A percentile compares a stretch with the other conserved stretches of the same genome.
These are phyloP conservation scores for Anas platyrhynchos DNA, from an alignment of 2,113 vertebrate genomes.

Conservation along the genomic window DNA sequence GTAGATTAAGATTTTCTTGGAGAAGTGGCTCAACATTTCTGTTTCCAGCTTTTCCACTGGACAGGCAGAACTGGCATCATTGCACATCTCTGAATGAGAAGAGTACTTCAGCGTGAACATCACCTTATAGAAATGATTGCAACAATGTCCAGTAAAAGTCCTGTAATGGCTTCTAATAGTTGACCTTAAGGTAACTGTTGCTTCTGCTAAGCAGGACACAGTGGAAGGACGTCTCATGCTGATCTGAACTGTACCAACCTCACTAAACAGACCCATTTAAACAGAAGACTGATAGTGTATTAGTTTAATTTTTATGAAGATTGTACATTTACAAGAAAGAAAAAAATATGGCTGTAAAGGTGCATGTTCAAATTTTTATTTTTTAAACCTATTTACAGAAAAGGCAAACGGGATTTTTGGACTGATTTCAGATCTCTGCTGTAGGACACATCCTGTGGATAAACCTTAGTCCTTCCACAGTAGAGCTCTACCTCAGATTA, in stretches of 20 bases:
- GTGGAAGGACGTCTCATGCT: neutral
- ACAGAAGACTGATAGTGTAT: neutral
- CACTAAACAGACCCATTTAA: neutral
- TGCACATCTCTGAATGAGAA: neutral
- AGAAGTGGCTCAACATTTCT: neutral
- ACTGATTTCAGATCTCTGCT: neutral
- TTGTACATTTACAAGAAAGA: accelerated
- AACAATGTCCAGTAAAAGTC: neutral
- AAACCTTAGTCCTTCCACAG: neutral
- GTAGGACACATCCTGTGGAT: accelerated
- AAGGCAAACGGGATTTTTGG: neutral
- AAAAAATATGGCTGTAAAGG: neutral
- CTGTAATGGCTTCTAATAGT: neutral
- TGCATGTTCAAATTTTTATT: neutral
- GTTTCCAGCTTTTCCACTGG: neutral
- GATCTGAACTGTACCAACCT: neutral
- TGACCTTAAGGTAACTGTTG: neutral
- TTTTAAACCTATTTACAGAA: neutral
- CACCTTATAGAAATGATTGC: neutral
- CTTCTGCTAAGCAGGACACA: neutral
- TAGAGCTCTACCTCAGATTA: neutral
- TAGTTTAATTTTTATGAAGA: neutral
- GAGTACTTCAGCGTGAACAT: neutral
- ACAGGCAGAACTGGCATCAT: neutral
- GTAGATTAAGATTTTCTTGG: neutral